These are phyloP conservation scores for Rhodophaea formosa DNA, from an alignment of 2,888 invertebrate genomes.

Conservation along the genomic window DNA sequence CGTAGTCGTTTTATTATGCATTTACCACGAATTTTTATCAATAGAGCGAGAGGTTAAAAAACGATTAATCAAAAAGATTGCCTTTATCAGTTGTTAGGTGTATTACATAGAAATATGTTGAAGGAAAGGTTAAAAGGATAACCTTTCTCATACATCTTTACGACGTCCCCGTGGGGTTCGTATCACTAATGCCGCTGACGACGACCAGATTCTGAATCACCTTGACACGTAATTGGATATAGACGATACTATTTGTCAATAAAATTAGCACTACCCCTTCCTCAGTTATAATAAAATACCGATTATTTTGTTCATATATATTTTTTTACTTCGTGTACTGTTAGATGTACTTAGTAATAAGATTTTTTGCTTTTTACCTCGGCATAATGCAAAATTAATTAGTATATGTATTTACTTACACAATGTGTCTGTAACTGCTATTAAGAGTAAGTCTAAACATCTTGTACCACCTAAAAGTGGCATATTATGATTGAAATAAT, in stretches of 20 bases:
- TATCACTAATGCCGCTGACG: slow-evolving; percentile 52
- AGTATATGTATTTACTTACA: too few species aligned
- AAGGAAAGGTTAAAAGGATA: slow-evolving; percentile 34
- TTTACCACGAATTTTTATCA: background rate
- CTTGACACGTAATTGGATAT: slow-evolving; percentile 68
- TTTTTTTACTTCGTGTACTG: too few species aligned
- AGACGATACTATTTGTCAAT: slow-evolving; percentile 57
- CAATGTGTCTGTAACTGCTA: too few species aligned
- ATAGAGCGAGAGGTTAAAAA: background rate
- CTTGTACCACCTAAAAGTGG: too few species aligned
- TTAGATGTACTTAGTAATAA: too few species aligned
- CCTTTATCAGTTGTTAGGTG: slow-evolving; percentile 1
- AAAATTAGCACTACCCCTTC: slow-evolving; percentile 11
- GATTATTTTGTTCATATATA: too few species aligned
- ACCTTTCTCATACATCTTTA: slow-evolving; percentile 39
- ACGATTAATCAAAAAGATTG: slow-evolving; percentile 5
- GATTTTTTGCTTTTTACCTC: too few species aligned
- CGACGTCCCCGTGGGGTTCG: slow-evolving; percentile 41
- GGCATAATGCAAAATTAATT: too few species aligned
- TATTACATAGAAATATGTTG: slow-evolving; percentile 9
- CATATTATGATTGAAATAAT: too few species aligned
- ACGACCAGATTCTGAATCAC: slow-evolving; percentile 47
- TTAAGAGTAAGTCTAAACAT: too few species aligned
- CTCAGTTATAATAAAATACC: background rate
- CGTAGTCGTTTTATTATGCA: too few species aligned